Percentiles rank a stretch among this genome's conserved stretches.
phyloP scores from a whole-genome alignment of 2,888 invertebrate genomes.

The Calliphora vomitoria region DNA sequence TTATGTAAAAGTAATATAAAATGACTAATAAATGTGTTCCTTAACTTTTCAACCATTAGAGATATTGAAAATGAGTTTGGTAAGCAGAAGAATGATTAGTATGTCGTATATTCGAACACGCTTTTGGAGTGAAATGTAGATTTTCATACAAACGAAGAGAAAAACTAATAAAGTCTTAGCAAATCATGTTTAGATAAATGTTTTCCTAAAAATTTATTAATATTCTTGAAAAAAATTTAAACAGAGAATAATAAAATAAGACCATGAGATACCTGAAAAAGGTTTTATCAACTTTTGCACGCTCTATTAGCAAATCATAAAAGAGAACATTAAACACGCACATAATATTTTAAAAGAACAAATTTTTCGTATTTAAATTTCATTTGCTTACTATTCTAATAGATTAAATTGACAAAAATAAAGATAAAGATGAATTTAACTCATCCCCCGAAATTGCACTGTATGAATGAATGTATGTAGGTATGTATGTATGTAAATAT shows the following conservation, averaged over 20 bases:
- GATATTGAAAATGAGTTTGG: too few species aligned
- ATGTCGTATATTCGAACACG: too few species aligned
- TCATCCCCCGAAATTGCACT: background rate
- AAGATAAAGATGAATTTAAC: slow-evolving; percentile 16
- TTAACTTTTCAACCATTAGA: too few species aligned
- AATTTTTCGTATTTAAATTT: background rate
- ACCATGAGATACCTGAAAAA: slow-evolving; percentile 2
- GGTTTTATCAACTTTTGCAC: slow-evolving; percentile 34
- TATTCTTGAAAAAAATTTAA: background rate
- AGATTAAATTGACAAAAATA: slow-evolving; percentile 26
- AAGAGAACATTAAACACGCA: slow-evolving; percentile 15
- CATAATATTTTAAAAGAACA: slow-evolving; percentile 15
- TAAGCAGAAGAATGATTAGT: too few species aligned
- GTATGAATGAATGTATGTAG: background rate
- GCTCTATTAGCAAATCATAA: slow-evolving; percentile 44
- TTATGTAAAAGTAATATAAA: too few species aligned
- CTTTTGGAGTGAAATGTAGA: too few species aligned
- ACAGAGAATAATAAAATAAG: background rate
- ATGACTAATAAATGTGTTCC: too few species aligned
- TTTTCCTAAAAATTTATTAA: background rate
- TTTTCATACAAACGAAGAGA: too few species aligned
- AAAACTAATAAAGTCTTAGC: too few species aligned
- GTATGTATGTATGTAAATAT: background rate
- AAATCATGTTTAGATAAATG: too few species aligned
- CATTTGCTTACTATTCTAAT: slow-evolving; percentile 37